Base-by-base conservation (phyloP, 2,113 vertebrate species). In the Pleuronectes platessa region DNA sequence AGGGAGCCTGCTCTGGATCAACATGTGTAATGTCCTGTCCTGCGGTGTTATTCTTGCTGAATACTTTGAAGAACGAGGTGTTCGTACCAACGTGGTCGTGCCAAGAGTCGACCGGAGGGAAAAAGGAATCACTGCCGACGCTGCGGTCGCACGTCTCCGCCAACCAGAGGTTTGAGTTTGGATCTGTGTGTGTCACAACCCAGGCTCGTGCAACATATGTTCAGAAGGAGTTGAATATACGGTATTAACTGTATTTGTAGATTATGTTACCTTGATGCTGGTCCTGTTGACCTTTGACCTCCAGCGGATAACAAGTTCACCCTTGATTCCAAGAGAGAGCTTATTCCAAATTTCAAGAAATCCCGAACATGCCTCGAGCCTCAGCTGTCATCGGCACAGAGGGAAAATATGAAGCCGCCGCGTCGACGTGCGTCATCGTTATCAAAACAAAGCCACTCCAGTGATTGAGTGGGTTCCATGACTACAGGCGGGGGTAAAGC, bases 1-100 rank as follows among this genome's bases (percentile, higher is more conserved):
- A 68, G 66, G 24, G 54, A 84, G 75, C 71, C 76, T 81, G 76
- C 54, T 73, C 67, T 84, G 54, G 84, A 76, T 89, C 78, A 86
- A 84, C 70, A 83, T 4, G 24, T 71, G 81, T 45, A 37, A 75
- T 81, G 81, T 82, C 74, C 65, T 71, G 71, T 88, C 81, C 86
- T 90, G 82, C 72, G 59, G 56, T 72, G 67, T 82, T 78, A 66
- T 78, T 79, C 64, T 73, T 70, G 72, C 65, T 75, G 70, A 88
- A 89, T 81, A 79, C 70, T 76, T 82, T 67, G 26, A 3, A 26
- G 37, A 66, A 53, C 55, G 27, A 24, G 1, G 58, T 13, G 65
- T 49, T 83, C 69, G 61, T 69, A 77, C 84, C 75, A 75, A 78
- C 26, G 59, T 15, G 27, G 75, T 55, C 0, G 58, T 80, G 74